These are phyloP conservation scores for Malurus cyaneus DNA, from an alignment of 2,113 vertebrate species.

Conservation along the genomic window DNA sequence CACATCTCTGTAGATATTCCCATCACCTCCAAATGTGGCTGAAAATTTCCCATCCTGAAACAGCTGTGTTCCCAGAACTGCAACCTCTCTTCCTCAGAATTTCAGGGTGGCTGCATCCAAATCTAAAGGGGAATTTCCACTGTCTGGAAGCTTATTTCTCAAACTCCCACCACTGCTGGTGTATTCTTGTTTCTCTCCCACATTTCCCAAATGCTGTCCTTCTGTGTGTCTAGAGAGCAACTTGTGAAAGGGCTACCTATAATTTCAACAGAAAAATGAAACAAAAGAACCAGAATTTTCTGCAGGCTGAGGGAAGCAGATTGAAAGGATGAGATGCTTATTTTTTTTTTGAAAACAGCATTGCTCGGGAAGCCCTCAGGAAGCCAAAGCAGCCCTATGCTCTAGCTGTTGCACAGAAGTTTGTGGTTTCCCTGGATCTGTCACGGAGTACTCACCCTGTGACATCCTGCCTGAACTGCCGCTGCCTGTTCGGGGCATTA, in stretches of 20 bases:
- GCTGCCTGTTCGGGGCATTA: neutral
- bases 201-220: neutral
- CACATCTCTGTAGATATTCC: accelerated
- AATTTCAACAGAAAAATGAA: neutral
- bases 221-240: accelerated
- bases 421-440: neutral
- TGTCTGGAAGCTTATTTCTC: neutral
- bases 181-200: neutral
- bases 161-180: neutral
- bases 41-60: neutral
- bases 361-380: neutral
- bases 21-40: neutral
- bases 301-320: neutral
- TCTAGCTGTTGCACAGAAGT: neutral
- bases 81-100: neutral
- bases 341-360: accelerated
- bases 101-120: neutral
- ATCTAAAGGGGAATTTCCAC: neutral
- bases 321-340: neutral
- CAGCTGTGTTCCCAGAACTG: neutral
- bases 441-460: neutral
- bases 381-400: neutral
- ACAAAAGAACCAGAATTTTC: neutral
- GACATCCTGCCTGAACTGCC: neutral
- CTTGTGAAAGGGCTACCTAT: neutral